Evolutionary conservation across 1,140 invertebrate genomes (phyloP).

Genomic region (Diprion similis): DNA sequence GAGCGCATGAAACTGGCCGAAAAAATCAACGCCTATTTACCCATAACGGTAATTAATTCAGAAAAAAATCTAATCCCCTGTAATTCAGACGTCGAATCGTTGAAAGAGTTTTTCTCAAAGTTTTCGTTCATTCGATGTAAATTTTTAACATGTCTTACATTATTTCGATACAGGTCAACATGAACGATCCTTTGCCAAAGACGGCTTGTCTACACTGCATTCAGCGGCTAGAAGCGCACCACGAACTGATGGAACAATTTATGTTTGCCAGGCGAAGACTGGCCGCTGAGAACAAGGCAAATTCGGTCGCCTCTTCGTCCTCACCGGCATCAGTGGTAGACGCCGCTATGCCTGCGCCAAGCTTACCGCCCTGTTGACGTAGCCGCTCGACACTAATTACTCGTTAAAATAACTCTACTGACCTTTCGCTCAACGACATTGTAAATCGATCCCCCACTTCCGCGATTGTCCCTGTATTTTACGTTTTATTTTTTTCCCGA

Average conservation of each 20-base stretch:
- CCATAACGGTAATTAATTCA: constrained; percentile 70
- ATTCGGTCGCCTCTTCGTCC: constrained; percentile 39
- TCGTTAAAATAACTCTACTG: background rate
- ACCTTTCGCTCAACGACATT: background rate
- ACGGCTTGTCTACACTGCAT: constrained; percentile 76
- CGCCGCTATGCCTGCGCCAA: constrained; percentile 45
- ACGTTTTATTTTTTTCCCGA: background rate
- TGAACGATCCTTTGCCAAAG: constrained; percentile 76
- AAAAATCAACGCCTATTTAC: constrained; percentile 78
- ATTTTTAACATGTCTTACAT: background rate
- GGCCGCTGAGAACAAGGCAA: constrained; percentile 43
- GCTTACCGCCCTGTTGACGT: constrained; percentile 52
- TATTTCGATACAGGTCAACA: constrained; percentile 65
- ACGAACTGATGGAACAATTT: constrained; percentile 70
- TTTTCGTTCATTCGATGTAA: too few species aligned
- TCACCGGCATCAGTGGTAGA: constrained; percentile 40
- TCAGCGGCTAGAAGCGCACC: constrained; percentile 72
- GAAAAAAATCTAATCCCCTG: background rate
- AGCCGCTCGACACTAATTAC: background rate
- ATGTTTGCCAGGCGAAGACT: constrained; percentile 52
- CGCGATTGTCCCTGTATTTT: background rate
- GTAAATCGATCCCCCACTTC: constrained; percentile 1
- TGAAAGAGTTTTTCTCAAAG: too few species aligned
- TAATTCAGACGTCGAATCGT: background rate
- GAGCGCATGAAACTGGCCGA: constrained; percentile 73